These are phyloP conservation scores for Malurus melanocephalus DNA, from an alignment of 2,113 vertebrate genomes.

Conservation along the genomic window DNA sequence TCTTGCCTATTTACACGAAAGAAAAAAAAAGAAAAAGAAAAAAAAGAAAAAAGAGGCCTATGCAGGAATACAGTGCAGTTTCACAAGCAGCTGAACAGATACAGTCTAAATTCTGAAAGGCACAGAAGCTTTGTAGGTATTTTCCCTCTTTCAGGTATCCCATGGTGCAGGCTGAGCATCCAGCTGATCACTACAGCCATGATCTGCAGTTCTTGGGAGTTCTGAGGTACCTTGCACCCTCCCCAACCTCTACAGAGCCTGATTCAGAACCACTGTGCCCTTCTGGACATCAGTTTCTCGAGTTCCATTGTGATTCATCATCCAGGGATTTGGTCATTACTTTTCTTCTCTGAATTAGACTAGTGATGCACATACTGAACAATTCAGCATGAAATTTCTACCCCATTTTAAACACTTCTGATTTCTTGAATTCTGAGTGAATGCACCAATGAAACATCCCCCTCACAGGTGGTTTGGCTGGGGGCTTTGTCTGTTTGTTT, in stretches of 20 bases:
- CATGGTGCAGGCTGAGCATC: background rate
- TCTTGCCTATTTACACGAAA: background rate
- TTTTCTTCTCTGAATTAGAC: background rate
- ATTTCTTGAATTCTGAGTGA: background rate
- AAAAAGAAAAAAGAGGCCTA: background rate
- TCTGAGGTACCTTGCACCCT: background rate
- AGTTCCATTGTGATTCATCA: background rate
- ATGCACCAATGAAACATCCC: background rate
- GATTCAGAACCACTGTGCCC: background rate
- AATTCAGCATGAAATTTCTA: background rate
- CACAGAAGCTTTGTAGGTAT: background rate
- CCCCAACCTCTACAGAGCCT: background rate
- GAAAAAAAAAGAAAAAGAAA: too few relatives aligned
- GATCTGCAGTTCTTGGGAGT: background rate
- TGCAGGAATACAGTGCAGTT: background rate
- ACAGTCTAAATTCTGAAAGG: background rate
- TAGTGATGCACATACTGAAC: background rate
- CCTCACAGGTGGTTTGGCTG: background rate
- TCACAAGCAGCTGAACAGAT: background rate
- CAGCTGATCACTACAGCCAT: background rate
- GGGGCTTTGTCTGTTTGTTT: background rate
- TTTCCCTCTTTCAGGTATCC: background rate
- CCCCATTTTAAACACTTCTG: background rate
- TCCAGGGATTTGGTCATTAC: background rate
- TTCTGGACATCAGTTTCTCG: background rate